phyloP scores from a whole-genome alignment of 2,113 vertebrate genomes.

The Polypterus senegalus region DNA sequence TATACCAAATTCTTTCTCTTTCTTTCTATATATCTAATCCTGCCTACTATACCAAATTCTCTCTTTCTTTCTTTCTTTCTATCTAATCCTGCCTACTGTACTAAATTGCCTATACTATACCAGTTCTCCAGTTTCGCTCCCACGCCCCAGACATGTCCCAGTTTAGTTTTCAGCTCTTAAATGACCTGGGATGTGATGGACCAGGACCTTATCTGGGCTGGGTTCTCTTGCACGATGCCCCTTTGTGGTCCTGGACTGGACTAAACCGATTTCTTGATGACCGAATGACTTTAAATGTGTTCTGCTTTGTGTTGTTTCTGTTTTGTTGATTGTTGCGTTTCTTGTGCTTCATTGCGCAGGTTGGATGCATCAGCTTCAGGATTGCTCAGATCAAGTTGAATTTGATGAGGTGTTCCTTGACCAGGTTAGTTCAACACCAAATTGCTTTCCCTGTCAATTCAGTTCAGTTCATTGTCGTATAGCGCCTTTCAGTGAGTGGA shows the following conservation, averaged over 20 bases:
- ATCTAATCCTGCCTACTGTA: no score
- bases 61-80: no score
- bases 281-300: background rate
- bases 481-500: background rate
- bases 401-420: slow-evolving; percentile 25
- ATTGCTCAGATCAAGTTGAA: slow-evolving; percentile 17
- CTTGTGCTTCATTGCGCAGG: slow-evolving; percentile 15
- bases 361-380: slow-evolving; percentile 32
- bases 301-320: background rate
- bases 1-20: background rate
- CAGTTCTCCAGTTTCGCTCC: no score
- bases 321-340: background rate
- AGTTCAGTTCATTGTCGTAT: background rate
- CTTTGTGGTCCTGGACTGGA: background rate
- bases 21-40: background rate
- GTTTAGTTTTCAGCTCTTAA: no score
- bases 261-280: background rate
- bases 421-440: slow-evolving; percentile 21
- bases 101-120: no score
- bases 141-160: no score
- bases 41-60: background rate
- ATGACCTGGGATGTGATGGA: no score
- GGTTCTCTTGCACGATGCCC: background rate
- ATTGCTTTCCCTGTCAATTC: background rate
- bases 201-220: no score